Evolutionary conservation across 1,140 invertebrate species (phyloP), one percentile per base, ranked within the genome.

Genomic region (Pseudomyrmex dendroicus): DNA sequence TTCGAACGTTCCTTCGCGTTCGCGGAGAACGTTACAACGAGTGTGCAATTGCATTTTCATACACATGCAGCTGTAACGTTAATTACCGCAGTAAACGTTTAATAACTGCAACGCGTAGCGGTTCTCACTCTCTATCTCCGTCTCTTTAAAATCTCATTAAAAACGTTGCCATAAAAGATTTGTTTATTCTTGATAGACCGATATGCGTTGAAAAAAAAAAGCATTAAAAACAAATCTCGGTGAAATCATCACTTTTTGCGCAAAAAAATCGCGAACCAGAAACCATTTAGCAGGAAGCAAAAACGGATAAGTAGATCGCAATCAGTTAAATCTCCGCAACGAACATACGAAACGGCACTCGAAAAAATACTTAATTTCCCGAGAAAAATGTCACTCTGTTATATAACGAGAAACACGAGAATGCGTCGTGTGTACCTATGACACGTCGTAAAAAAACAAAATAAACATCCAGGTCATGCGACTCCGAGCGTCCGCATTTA

Each of bases 1-100:
- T 86, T 87, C 84, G 87, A 90, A 72, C 20, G 25, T 20, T n/a
- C 44, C 17, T 78, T 90, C 85, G 84, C 89, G 87, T 25, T 70
- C 20, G 64, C 50, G 54, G 25, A 15, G 44, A 35, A 59, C 66
- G 20, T 48, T 50, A 15, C 46, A 9, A 59, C 57, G n/a, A 4
- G 57, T 17, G 35, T 57, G 66, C 54, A 72, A 22, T 61, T 50
- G 20, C 46, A n/a, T 46, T 44, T 57, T 62, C 62, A 54, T 67
- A 44, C 48, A 44, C 48, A 56, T 20, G 63, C 46, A 35, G 35
- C 35, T 35, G 5, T 35, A 35, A 35, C 35, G 35, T 35, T 35
- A 35, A 35, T 35, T 35, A 35, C 35, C 35, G 35, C 0, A 35
- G 35, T 35, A 35, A 35, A 35, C 35, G 35, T 35, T 35, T 35